Conservation (phyloP, 2,888 invertebrate species). For the Chloroclystis v-ata region DNA sequence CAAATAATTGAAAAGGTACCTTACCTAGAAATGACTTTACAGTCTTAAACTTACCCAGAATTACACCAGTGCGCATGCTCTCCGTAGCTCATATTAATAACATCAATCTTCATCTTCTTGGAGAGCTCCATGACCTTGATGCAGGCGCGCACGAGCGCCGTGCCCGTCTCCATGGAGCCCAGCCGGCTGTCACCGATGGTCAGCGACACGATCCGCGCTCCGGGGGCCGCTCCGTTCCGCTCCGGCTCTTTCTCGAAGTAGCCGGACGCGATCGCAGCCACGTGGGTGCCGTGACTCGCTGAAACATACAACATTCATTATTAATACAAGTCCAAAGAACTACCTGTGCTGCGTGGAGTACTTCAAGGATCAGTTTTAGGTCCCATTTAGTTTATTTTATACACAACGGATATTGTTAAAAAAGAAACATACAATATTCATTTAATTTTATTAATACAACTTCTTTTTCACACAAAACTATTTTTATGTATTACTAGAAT, state of each 20-base stretch:
- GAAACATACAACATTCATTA: too few relatives aligned
- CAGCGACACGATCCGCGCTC: constrained; percentile 94
- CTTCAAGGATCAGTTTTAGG: too few relatives aligned
- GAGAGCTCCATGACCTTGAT: constrained; percentile 88
- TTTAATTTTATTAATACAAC: too few relatives aligned
- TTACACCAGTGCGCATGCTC: constrained; percentile 96
- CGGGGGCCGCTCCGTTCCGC: constrained; percentile 96
- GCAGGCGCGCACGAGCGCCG: constrained; percentile 94
- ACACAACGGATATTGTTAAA: too few relatives aligned
- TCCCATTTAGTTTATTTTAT: too few relatives aligned
- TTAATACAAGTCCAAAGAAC: too few relatives aligned
- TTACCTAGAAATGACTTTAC: too few relatives aligned
- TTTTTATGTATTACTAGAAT: too few relatives aligned
- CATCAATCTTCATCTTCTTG: constrained; percentile 82
- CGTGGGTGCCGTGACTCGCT: constrained; percentile 98
- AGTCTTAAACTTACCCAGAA: constrained; percentile 81
- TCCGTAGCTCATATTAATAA: constrained; percentile 99
- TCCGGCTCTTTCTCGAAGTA: constrained; percentile 91
- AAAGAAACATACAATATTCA: too few relatives aligned
- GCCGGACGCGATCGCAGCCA: constrained; percentile 96
- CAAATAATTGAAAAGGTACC: too few relatives aligned
- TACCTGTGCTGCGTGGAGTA: too few relatives aligned
- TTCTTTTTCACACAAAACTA: too few relatives aligned
- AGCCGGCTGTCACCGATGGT: constrained; percentile 96
- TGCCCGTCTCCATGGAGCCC: constrained; percentile 97